Percentiles rank a stretch among this genome's conserved stretches.
These are phyloP conservation scores for Bettongia penicillata DNA, from an alignment of 2,113 vertebrate genomes.

Conservation along the genomic window DNA sequence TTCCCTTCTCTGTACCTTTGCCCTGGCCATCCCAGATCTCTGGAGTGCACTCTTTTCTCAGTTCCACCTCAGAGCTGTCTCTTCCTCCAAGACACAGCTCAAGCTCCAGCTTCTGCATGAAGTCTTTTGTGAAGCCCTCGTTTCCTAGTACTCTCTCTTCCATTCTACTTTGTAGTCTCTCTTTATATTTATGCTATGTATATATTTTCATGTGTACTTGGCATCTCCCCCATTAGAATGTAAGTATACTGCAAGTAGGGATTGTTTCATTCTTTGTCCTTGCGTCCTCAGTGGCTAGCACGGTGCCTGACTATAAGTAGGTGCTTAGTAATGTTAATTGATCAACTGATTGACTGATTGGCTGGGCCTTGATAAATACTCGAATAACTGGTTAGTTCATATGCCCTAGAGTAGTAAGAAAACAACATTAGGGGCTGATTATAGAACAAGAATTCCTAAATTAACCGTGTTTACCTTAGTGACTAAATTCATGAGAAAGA, in stretches of 20 bases:
- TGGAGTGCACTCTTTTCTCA: not conserved
- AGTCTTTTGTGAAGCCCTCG: not conserved
- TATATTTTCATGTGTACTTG: not conserved
- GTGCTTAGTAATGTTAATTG: not conserved
- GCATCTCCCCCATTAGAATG: not conserved
- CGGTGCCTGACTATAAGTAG: not conserved
- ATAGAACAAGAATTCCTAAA: not conserved
- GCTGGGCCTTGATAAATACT: not conserved
- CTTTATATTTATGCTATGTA: not conserved
- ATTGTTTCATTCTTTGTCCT: not conserved
- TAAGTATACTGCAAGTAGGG: not conserved
- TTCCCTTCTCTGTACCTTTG: not conserved
- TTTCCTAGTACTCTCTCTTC: not conserved
- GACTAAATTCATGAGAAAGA: not conserved
- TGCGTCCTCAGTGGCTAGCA: not conserved
- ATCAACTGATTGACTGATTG: not conserved
- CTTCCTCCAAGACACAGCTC: not conserved
- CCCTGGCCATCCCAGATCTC: not conserved
- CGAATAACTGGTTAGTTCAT: not conserved
- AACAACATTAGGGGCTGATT: not conserved
- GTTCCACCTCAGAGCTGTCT: not conserved
- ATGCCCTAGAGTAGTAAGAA: not conserved
- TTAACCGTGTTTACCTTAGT: not conserved
- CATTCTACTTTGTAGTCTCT: not conserved
- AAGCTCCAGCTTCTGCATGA: not conserved